Evolutionary conservation across 1,140 invertebrate species (phyloP), one percentile per base, ranked within the genome.

Genomic region (Cecropterus lyciades): DNA sequence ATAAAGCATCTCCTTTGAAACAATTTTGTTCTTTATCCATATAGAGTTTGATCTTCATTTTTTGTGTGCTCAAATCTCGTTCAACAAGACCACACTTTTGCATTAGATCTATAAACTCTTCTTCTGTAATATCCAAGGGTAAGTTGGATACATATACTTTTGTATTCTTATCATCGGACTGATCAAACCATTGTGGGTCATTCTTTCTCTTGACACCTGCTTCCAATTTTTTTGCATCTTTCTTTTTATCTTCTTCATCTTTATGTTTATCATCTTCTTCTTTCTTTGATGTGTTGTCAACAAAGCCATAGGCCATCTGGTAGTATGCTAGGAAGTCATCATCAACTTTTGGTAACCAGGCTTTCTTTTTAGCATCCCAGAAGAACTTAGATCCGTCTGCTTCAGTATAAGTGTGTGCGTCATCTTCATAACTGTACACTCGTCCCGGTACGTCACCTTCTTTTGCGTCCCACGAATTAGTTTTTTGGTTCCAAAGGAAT

Each of bases 311-410:
- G 85, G 94, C 98, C 94, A 99, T 96, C 92, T 99, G 98, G 93
- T 99, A 99, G 55, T 94, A 94, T 0, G 98, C 99, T 89, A 99
- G 95, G 82, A 99, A 99, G 74, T 99, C 98, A 80, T 99, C 98
- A 93, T 99, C 97, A 64, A 99, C 95, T 94, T 99, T 99, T 15
- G 98, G 98, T 93, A 99, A 98, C 97, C 98, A 99, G 5, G 98
- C 98, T 77, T 95, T 96, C 87, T 97, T 99, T 33, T 95, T 94
- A 52, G 93, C 93, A 92, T 99, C 98, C 98, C 97, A 99, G 83
- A 99, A 96, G 89, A 96, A 99, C 59, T 96, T 95, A 7, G 95
- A 96, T 3, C 98, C 98, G 95, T 99, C 98, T 65, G 95, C 92
- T 90, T 99, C 98, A 11, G 95, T 96, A 72, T 97, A 98, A 4